phyloP scores from a whole-genome alignment of 2,888 invertebrate species.

The Hyposoter dolosus region DNA sequence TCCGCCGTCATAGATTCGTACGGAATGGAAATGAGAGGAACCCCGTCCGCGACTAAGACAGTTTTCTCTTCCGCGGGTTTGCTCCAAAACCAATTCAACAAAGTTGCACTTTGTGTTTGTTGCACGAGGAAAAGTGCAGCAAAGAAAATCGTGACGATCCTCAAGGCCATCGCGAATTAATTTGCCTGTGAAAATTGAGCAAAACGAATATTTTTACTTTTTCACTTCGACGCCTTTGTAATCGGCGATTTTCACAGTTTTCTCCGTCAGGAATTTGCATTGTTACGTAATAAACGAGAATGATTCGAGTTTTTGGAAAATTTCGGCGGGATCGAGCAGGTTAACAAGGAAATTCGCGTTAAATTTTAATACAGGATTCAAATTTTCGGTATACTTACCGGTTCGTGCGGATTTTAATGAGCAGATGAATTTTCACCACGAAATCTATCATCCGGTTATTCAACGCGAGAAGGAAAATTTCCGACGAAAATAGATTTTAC shows the following conservation, averaged over 20 bases:
- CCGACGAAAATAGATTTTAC: constrained; percentile 61
- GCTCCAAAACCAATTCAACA: constrained; percentile 82
- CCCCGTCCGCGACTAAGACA: constrained; percentile 75
- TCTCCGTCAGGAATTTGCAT: constrained; percentile 1
- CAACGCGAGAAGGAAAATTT: constrained; percentile 11
- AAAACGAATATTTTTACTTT: constrained; percentile 36
- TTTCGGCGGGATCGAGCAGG: constrained; percentile 48
- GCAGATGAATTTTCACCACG: neutral
- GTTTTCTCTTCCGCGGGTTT: constrained; percentile 71
- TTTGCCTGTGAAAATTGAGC: neutral
- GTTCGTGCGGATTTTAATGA: neutral
- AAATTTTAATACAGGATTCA: neutral
- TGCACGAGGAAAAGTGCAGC: constrained; percentile 45
- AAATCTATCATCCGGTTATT: constrained; percentile 7
- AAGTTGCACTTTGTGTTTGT: constrained; percentile 69
- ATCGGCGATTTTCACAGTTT: neutral
- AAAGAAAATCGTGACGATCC: constrained; percentile 29
- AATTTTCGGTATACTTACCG: neutral
- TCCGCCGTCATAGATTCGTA: constrained; percentile 85
- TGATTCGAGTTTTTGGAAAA: constrained; percentile 54
- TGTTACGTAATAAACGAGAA: constrained; percentile 52
- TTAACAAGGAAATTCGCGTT: constrained; percentile 19
- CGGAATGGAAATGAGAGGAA: constrained; percentile 80
- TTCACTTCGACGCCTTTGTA: neutral
- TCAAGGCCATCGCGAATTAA: constrained; percentile 25